Conservation (phyloP, 2,888 invertebrate genomes). For the Amiota minor region DNA sequence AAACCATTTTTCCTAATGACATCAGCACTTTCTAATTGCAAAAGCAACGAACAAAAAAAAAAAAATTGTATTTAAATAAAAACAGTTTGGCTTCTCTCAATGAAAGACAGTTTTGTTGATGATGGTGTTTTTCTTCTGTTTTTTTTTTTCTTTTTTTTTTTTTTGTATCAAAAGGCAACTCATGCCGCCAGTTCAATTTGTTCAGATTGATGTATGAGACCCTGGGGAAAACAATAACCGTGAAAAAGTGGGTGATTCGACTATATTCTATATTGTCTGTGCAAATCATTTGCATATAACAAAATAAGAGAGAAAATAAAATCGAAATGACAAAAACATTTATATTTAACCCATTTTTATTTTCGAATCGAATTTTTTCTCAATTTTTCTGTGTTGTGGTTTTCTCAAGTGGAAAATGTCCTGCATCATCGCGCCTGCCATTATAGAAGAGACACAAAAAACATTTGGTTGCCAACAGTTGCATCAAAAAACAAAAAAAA, state of each 20-base stretch:
- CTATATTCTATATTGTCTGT: neutral
- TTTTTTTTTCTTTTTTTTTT: neutral
- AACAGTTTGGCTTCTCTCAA: too few species aligned
- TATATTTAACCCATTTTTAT: constrained; percentile 67
- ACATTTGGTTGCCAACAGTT: constrained; percentile 58
- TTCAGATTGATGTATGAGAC: constrained; percentile 54
- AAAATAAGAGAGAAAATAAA: constrained; percentile 53
- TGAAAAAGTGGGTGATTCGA: constrained; percentile 27
- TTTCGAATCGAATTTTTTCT: constrained; percentile 38
- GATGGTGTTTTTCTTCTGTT: too few species aligned
- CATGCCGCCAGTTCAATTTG: constrained; percentile 27
- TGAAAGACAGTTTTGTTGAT: too few species aligned
- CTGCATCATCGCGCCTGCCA: constrained; percentile 61
- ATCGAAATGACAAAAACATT: constrained; percentile 68
- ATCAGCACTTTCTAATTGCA: constrained; percentile 58
- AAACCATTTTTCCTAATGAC: constrained; percentile 42
- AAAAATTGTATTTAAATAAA: constrained; percentile 3
- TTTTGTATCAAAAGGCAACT: constrained; percentile 6
- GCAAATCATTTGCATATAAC: neutral
- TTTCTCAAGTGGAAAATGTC: constrained; percentile 69
- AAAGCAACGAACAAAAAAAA: constrained; percentile 30
- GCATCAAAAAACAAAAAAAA: constrained; percentile 41
- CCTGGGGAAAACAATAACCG: constrained; percentile 52
- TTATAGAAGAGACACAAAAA: constrained; percentile 36
- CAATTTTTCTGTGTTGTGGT: constrained; percentile 60